phyloP scores from a whole-genome alignment of 2,113 vertebrate genomes.

The Copsychus sechellarum region DNA sequence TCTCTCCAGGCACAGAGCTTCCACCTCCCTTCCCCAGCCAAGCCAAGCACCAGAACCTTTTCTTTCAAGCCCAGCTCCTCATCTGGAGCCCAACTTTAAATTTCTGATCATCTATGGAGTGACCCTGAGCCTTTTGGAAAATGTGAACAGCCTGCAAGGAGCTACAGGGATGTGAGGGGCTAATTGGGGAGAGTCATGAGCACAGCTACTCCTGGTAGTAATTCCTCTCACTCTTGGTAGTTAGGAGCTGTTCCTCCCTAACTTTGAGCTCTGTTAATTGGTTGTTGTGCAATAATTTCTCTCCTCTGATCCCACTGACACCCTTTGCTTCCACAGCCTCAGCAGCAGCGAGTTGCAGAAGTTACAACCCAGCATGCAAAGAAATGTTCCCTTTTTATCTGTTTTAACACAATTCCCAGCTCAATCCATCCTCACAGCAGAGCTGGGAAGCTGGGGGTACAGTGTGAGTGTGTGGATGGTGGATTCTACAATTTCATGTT shows the following conservation, averaged over 20 bases:
- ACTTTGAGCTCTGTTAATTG: not conserved
- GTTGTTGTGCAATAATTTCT: not conserved
- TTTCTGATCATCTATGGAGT: not conserved
- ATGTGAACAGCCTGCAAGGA: not conserved
- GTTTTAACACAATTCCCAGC: not conserved
- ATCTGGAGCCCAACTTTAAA: not conserved
- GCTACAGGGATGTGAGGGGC: accelerated
- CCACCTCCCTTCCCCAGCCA: not conserved
- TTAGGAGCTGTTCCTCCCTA: not conserved
- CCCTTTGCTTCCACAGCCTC: conserved; percentile 22
- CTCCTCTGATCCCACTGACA: not conserved
- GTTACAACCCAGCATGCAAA: not conserved
- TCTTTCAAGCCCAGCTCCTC: not conserved
- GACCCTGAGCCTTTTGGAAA: not conserved
- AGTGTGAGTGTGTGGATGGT: not conserved
- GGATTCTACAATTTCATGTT: not conserved
- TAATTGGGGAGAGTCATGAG: not conserved
- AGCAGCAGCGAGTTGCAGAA: not conserved
- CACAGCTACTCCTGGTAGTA: not conserved
- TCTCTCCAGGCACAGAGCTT: not conserved
- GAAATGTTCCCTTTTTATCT: not conserved
- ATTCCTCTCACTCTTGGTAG: not conserved
- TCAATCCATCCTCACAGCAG: not conserved
- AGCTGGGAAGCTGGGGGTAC: not conserved
- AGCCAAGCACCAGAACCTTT: not conserved